Evolutionary conservation across 92 coral and sea anemone genomes (phyloP), one percentile per base, ranked within the genome.

Genomic region (Porites evermanni): DNA sequence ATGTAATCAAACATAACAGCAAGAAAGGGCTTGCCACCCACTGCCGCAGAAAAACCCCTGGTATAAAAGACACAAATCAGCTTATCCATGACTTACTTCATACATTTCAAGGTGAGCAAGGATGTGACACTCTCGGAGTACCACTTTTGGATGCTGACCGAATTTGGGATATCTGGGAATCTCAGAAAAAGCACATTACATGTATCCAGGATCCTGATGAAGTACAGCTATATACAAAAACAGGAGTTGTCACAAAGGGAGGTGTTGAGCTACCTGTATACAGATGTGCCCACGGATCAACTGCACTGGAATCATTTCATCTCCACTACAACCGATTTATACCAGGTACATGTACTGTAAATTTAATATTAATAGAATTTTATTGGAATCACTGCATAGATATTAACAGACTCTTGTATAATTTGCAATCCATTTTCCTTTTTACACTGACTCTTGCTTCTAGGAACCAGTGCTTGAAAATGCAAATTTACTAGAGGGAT

Each of bases 301-400:
- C 92, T 38, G 88, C 90, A 38, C 75, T 91, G 79, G 92, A 91
- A 82, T 88, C 94, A 75, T 88, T 91, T 86, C 90, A 88, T 78
- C 82, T 75, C 52, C 90, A 88, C 66, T 56, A 56, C 14, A 56
- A 12, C 61, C 12, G 17, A 14, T 56, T 56, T 56, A 56, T 8
- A 11, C 61, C 13, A 56, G 3, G 61, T 56, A 10, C 12, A 56
- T 56, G 61, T 56, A 56, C 61, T 11, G 16, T 8, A 56, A 56
- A 56, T 56, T 10, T 56, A 14, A 56, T 56, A 56, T 11, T 14
- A 56, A 56, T 11, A 56, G 4, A 14, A 12, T 56, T 56, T 10
- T 56, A 11, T 56, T 56, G 12, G 16, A 56, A 11, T 56, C 0
- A 56, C 1, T 56, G 17, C 61, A 56, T 38, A 38, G 47, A 38